Evolutionary conservation across 37 sponge, comb jelly and placozoan species (phyloP).

Genomic region (Theonella swinhoei): DNA sequence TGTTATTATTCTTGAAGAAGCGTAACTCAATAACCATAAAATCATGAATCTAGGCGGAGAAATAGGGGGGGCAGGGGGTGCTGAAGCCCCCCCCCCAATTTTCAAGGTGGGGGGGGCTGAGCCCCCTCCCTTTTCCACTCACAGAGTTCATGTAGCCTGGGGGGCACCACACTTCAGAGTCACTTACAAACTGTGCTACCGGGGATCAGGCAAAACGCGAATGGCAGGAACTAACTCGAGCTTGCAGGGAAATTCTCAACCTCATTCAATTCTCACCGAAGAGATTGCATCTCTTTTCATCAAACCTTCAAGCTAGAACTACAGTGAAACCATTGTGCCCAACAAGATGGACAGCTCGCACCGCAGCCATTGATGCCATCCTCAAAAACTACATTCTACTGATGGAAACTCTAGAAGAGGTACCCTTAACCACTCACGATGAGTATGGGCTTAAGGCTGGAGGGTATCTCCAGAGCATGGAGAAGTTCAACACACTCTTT

Average conservation of each 20-base stretch:
- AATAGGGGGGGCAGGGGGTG: no score
- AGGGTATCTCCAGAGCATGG: slow-evolving; percentile 29
- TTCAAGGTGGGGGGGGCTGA: no score
- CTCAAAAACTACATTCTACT: slow-evolving; percentile 35
- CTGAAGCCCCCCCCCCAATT: neutral
- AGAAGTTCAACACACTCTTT: slow-evolving; percentile 42
- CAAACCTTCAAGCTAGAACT: slow-evolving; percentile 19
- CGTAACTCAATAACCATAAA: no score
- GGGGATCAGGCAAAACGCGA: no score
- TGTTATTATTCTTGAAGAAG: no score
- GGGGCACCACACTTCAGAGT: no score
- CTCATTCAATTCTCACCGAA: slow-evolving; percentile 51
- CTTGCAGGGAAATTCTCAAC: slow-evolving; percentile 29
- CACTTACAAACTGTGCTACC: no score
- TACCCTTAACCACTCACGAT: slow-evolving; percentile 27
- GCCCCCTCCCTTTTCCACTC: no score
- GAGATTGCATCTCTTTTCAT: slow-evolving; percentile 17
- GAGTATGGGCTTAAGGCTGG: slow-evolving; percentile 56
- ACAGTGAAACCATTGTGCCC: slow-evolving; percentile 49
- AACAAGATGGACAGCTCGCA: slow-evolving; percentile 61
- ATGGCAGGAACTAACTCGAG: no score
- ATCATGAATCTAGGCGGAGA: no score
- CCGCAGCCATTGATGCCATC: slow-evolving; percentile 49
- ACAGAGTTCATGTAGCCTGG: no score
- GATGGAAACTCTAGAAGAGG: slow-evolving; percentile 43